Conservation (phyloP, 2,113 vertebrate species). For the Tamias sibiricus region DNA sequence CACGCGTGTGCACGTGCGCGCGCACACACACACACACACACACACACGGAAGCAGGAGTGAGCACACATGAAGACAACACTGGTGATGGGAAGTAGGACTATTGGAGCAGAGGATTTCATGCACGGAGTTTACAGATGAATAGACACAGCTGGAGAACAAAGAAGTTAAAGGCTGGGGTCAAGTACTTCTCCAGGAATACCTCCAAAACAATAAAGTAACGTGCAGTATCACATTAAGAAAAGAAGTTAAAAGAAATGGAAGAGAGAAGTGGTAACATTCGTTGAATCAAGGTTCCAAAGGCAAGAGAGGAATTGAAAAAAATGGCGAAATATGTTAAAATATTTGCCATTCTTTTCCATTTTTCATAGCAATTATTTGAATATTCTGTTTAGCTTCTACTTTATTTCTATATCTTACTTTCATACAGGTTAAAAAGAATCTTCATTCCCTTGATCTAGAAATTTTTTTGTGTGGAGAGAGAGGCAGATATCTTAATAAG, state of each 20-base stretch:
- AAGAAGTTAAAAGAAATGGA: background rate
- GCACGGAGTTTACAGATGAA: background rate
- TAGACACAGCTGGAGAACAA: background rate
- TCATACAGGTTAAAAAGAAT: background rate
- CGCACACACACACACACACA: too few species aligned
- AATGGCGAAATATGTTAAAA: background rate
- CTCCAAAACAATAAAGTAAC: background rate
- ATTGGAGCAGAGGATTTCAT: background rate
- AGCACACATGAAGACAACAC: too few species aligned
- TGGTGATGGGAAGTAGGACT: background rate
- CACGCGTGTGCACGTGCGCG: rapidly evolving
- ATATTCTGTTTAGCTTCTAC: background rate
- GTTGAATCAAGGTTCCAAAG: background rate
- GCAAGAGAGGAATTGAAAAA: background rate
- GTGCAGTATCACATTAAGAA: background rate
- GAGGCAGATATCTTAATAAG: background rate
- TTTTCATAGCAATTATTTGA: background rate
- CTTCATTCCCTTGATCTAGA: background rate
- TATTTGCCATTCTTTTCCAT: background rate
- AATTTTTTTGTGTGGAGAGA: background rate
- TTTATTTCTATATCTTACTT: background rate
- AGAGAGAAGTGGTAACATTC: background rate
- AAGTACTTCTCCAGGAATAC: background rate
- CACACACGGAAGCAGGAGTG: background rate
- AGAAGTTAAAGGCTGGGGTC: background rate